Conservation (phyloP, 2,888 invertebrate species). For the Heliconius charithonia region DNA sequence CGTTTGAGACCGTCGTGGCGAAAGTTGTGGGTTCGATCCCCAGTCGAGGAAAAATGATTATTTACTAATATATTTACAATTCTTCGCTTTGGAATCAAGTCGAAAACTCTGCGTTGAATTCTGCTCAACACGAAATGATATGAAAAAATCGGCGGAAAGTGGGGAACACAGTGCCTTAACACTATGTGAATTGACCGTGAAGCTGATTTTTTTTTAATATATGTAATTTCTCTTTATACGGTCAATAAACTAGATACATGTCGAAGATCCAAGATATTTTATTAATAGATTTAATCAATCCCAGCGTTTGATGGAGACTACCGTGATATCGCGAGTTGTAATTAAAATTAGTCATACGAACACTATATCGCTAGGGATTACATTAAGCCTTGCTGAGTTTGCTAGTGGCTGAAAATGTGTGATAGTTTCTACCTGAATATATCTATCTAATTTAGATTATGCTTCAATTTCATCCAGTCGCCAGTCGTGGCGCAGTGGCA, state of each 20-base stretch:
- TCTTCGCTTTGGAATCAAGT: neutral
- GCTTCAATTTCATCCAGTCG: neutral
- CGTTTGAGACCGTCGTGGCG: too few relatives aligned
- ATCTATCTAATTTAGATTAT: neutral
- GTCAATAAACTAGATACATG: neutral
- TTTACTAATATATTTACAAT: too few relatives aligned
- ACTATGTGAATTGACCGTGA: too few relatives aligned
- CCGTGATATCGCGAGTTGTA: slow-evolving; percentile 14
- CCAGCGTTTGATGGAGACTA: neutral
- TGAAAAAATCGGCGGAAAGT: neutral
- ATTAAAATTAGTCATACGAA: slow-evolving; percentile 25
- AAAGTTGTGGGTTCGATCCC: too few relatives aligned
- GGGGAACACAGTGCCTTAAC: neutral
- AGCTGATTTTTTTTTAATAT: neutral
- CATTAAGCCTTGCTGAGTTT: slow-evolving; percentile 13
- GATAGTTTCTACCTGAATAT: neutral
- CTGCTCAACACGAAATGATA: too few relatives aligned
- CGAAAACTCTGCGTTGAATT: too few relatives aligned
- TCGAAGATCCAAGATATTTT: slow-evolving; percentile 14
- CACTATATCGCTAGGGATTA: slow-evolving; percentile 8
- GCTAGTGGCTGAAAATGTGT: slow-evolving; percentile 4
- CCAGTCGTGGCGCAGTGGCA: too few relatives aligned
- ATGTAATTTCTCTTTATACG: neutral
- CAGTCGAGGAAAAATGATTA: too few relatives aligned
- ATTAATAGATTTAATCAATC: slow-evolving; percentile 18